Percentiles rank a stretch among this genome's conserved stretches.
phyloP scores from a whole-genome alignment of 2,113 vertebrate genomes.

The Boleophthalmus pectinirostris region DNA sequence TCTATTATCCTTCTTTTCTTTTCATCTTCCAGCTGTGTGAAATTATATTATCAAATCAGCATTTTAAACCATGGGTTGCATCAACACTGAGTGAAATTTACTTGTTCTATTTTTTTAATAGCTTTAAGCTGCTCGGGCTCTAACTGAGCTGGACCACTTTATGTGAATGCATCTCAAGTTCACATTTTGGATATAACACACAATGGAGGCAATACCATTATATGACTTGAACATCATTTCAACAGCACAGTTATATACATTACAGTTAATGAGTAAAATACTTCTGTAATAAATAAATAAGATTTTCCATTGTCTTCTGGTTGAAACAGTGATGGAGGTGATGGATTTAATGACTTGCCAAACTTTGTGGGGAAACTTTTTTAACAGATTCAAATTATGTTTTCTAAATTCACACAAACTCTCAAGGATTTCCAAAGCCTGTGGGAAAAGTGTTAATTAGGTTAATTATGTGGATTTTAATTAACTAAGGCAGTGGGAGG shows the following conservation, averaged over 20 bases:
- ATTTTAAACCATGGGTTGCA: not conserved
- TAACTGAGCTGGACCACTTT: no score
- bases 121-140: no score
- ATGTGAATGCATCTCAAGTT: no score
- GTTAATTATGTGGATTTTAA: conserved; percentile 57
- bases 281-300: not conserved
- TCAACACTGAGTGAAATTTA: not conserved
- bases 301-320: not conserved
- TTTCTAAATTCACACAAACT: conserved; percentile 46
- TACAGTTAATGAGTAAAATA: not conserved
- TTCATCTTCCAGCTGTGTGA: not conserved
- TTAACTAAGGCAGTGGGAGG: conserved; percentile 41
- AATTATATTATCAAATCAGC: not conserved
- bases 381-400: conserved; percentile 33
- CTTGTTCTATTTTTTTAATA: no score
- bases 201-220: no score
- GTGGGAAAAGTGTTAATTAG: conserved; percentile 54
- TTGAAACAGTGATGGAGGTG: not conserved
- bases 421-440: conserved; percentile 52
- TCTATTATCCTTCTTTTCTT: not conserved
- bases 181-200: no score
- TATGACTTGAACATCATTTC: no score
- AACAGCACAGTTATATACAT: no score
- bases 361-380: conserved; percentile 52
- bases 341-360: conserved; percentile 24